Evolutionary conservation across 2,113 vertebrate species (phyloP).

Genomic region (Microcebus ravelobensis): DNA sequence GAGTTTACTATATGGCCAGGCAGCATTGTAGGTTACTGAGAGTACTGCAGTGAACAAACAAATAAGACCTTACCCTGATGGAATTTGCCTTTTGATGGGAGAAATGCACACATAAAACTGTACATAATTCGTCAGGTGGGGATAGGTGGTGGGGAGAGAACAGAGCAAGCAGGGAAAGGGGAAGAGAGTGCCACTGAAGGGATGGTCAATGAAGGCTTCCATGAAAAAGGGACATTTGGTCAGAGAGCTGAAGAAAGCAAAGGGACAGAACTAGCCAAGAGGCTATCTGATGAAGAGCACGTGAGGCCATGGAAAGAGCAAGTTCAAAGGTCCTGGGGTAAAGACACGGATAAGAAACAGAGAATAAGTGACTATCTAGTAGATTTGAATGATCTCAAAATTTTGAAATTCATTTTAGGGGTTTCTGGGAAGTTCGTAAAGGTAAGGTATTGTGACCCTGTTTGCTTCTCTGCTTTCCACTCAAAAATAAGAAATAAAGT

Average conservation of each 20-base stretch:
- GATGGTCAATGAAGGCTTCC: neutral
- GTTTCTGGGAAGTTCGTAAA: neutral
- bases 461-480: neutral
- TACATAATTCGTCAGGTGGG: neutral
- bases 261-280: neutral
- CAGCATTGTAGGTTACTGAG: neutral
- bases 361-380: neutral
- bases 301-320: neutral
- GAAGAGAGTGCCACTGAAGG: neutral
- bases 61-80: neutral
- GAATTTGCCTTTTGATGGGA: neutral
- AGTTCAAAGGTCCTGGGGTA: neutral
- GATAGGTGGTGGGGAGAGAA: neutral
- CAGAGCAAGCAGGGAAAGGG: neutral
- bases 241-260: neutral
- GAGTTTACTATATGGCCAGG: neutral
- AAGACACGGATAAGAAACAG: neutral
- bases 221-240: neutral
- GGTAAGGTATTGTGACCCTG: neutral
- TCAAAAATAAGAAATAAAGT: neutral
- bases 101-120: neutral
- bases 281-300: neutral
- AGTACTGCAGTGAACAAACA: neutral
- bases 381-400: neutral
- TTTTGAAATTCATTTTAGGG: constrained; percentile 1